A percentile compares a stretch with the other conserved stretches of the same genome.
Evolutionary conservation across 2,888 invertebrate genomes (phyloP).

Genomic region (Harmothoe impar): DNA sequence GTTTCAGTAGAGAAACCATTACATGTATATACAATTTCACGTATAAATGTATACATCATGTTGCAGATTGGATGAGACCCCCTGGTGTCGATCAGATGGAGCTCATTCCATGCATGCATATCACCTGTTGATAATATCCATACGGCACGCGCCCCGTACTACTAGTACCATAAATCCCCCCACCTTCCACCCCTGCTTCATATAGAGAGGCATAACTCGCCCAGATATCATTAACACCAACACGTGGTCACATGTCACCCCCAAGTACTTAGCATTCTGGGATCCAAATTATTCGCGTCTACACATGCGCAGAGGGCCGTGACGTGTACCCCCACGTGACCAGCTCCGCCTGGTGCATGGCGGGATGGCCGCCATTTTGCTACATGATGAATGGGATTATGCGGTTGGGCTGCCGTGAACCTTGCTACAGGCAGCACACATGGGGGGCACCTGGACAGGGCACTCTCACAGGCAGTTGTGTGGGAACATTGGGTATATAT

Average conservation of each 20-base stretch:
- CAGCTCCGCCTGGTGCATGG: not conserved
- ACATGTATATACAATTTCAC: too few relatives aligned
- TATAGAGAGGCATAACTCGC: too few relatives aligned
- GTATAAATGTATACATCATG: too few relatives aligned
- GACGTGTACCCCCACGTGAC: not conserved
- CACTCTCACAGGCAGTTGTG: too few relatives aligned
- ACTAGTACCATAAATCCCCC: not conserved
- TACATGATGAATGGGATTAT: slow-evolving; percentile 16
- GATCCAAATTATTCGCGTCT: not conserved
- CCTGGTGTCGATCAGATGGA: not conserved
- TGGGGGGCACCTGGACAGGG: not conserved
- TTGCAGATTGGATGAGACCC: too few relatives aligned
- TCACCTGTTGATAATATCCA: not conserved
- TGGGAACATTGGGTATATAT: too few relatives aligned
- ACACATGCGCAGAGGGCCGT: not conserved
- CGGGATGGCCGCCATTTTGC: slow-evolving; percentile 13
- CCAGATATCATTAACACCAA: not conserved
- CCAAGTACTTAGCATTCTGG: not conserved
- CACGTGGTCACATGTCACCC: not conserved
- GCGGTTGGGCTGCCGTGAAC: not conserved
- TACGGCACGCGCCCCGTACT: not conserved
- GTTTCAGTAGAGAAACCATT: too few relatives aligned
- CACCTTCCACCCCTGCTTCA: too few relatives aligned
- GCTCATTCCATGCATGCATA: not conserved
- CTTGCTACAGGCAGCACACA: not conserved